Conservation (phyloP, 2,113 vertebrate species). For the Cyanoderma ruficeps region DNA sequence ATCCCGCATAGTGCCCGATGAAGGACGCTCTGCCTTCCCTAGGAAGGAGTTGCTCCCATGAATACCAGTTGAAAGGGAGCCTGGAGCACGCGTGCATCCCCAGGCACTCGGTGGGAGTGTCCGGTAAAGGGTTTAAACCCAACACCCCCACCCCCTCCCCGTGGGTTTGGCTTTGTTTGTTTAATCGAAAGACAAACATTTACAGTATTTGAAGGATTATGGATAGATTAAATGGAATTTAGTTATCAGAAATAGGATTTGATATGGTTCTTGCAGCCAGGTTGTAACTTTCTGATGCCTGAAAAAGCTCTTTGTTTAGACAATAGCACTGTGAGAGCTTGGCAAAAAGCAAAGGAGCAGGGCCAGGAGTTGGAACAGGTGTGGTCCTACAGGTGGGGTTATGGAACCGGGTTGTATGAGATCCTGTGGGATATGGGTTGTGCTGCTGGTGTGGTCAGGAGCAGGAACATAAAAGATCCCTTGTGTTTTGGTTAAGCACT, state of each 20-base stretch:
- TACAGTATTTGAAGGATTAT: conserved; percentile 29
- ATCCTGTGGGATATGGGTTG: too few relatives aligned
- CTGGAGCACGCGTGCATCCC: rapidly evolving
- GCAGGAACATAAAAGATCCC: not conserved
- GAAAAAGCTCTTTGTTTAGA: conserved; percentile 14
- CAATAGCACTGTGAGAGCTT: rapidly evolving
- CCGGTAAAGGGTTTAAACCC: not conserved
- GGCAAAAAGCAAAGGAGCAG: not conserved
- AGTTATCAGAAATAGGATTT: conserved; percentile 35
- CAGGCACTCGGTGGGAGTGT: not conserved
- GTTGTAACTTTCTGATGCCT: conserved; percentile 2
- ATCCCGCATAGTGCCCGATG: too few relatives aligned
- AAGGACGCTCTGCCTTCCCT: too few relatives aligned
- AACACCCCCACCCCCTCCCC: rapidly evolving
- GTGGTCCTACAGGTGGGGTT: not conserved
- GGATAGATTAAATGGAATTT: conserved; percentile 30
- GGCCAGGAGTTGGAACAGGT: rapidly evolving
- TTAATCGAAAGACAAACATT: not conserved
- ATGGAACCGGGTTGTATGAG: rapidly evolving
- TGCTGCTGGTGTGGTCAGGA: rapidly evolving
- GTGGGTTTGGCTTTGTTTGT: not conserved
- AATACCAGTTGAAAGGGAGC: too few relatives aligned
- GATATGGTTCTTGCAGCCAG: not conserved
- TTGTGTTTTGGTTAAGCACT: not conserved
- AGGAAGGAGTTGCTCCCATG: not conserved